These are phyloP conservation scores for Mycogona germanica DNA, from an alignment of 2,888 invertebrate genomes.

Conservation along the genomic window DNA sequence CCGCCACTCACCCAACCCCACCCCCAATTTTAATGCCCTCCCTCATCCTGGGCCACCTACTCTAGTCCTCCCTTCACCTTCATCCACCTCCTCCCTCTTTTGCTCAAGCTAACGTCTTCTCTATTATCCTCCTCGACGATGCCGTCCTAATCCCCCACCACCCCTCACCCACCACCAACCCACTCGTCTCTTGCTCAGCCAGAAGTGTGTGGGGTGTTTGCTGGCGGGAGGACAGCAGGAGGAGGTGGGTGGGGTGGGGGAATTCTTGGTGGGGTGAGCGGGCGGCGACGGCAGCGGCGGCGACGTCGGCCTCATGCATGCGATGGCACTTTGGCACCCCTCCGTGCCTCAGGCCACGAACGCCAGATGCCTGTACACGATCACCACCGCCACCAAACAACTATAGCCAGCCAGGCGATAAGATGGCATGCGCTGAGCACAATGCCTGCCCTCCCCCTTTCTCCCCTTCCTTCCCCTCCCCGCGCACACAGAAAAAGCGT, in stretches of 20 bases:
- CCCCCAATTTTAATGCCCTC: background rate
- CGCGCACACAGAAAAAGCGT: slow-evolving; percentile 15
- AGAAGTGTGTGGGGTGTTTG: no score
- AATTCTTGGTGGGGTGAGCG: no score
- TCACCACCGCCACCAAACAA: background rate
- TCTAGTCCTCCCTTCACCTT: background rate
- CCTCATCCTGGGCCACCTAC: background rate
- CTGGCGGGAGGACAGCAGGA: no score
- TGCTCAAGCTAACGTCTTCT: background rate
- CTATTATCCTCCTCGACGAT: no score
- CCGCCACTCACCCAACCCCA: background rate
- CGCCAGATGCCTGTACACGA: slow-evolving; percentile 10
- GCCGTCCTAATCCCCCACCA: no score
- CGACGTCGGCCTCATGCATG: no score
- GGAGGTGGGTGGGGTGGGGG: no score
- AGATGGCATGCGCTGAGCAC: slow-evolving; percentile 15
- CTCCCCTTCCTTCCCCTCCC: background rate
- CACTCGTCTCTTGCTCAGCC: no score
- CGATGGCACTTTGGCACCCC: no score
- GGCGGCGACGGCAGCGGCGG: no score
- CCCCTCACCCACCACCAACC: no score
- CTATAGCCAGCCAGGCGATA: slow-evolving; percentile 10
- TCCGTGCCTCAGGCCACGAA: slow-evolving; percentile 1
- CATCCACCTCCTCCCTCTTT: background rate
- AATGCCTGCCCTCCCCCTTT: slow-evolving; percentile 10